These are phyloP conservation scores for Drosophila aff. DNA, from an alignment of 1,140 invertebrate species.

Conservation along the genomic window DNA sequence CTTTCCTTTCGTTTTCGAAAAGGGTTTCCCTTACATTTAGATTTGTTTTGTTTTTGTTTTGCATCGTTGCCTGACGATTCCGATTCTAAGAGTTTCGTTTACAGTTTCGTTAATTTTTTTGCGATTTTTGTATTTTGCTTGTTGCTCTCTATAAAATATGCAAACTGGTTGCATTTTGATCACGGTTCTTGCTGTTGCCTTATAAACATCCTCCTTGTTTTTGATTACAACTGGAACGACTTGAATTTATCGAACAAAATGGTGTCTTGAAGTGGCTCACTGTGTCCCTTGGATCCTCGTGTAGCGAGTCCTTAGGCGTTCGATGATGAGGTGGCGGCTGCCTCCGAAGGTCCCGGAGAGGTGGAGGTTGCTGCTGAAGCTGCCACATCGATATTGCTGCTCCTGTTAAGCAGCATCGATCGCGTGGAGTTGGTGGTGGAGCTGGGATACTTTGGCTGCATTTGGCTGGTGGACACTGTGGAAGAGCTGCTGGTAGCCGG, in stretches of 20 bases:
- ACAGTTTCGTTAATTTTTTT: conserved; percentile 61
- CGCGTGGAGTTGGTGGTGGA: conserved; percentile 30
- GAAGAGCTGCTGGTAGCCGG: conserved; percentile 48
- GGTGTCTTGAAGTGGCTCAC: conserved; percentile 41
- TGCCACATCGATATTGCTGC: conserved; percentile 11
- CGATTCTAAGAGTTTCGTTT: conserved; percentile 66
- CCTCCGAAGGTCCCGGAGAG: conserved; percentile 13
- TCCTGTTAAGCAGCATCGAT: conserved; percentile 16
- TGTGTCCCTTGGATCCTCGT: conserved; percentile 24
- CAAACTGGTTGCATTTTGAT: conserved; percentile 73
- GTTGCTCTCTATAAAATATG: conserved; percentile 78
- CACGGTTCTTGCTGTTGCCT: conserved; percentile 79
- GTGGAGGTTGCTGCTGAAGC: conserved; percentile 12
- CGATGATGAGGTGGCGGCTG: conserved; percentile 27
- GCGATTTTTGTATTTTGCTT: conserved; percentile 46
- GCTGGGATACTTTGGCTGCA: conserved; percentile 49
- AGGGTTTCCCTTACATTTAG: conserved; percentile 5
- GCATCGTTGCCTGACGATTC: conserved; percentile 78
- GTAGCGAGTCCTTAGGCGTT: conserved; percentile 20
- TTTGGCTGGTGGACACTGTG: conserved; percentile 57
- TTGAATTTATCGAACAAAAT: conserved; percentile 72
- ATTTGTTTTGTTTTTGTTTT: conserved; percentile 57
- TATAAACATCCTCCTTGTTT: conserved; percentile 40
- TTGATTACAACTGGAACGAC: conserved; percentile 77
- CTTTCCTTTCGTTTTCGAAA: conserved; percentile 28